Base-by-base conservation (phyloP, 2,113 vertebrate genomes). In the Pteropus alecto region DNA sequence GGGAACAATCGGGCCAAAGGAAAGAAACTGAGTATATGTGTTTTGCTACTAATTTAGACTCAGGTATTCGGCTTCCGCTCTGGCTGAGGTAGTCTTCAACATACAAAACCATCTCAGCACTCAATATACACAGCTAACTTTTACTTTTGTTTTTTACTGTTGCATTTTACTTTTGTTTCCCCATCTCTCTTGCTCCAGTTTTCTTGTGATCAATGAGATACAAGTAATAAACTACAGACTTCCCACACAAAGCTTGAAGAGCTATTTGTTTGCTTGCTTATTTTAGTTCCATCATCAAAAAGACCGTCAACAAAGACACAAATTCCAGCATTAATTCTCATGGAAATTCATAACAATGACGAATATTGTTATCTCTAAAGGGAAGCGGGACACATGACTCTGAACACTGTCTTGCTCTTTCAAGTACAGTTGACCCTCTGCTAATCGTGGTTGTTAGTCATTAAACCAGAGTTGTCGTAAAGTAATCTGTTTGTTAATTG, bases 211-310 rank as follows among this genome's bases (percentile, higher is more conserved):
- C 81, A 67, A 77, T 43, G 89, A 93, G 93, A 85, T 16, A 2
- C n/a, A 41, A 30, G 67, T 67, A 70, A 67, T 60, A 84, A 93
- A 95, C 70, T 9, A 41, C 76, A 48, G 9, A 3, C n/a, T 93
- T 90, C 65, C 54, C 41, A 65, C 24, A 26, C 1, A 35, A 87
- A 76, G 43, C 74, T 60, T 41, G 10, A 94, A 63, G 63, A 84
- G 41, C 67, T 97, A 38, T 81, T 95, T 92, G 78, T 95, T 87
- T 88, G 71, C 74, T 96, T 83, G 19, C 89, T 89, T 90, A 43
- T 43, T 90, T 84, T 73, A 71, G 48, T 71, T 74, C n/a, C 19
- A 58, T 63, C 74, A 73, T 83, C 93, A 93, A 95, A 93, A 95
- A 97, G 81, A 83, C 76, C 63, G 87, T 93, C 68, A 71, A 70